Conservation (phyloP, 2,797 vertebrate genomes). For the Oophaga sylvatica region DNA sequence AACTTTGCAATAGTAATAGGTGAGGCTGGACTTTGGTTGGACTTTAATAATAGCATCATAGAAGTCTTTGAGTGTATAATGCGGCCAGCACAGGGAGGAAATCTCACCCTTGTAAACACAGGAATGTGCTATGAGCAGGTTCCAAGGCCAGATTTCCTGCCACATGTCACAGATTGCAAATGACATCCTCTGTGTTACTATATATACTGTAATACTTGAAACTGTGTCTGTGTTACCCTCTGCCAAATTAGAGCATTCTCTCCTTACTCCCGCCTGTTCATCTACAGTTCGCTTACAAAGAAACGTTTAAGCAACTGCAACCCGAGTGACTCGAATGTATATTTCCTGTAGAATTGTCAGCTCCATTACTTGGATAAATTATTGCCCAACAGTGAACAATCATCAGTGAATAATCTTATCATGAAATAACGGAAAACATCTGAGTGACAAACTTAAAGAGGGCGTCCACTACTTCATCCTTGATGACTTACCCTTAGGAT, state of each 20-base stretch:
- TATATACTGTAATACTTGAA: slow-evolving; percentile 38
- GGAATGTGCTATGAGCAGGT: slow-evolving; percentile 53
- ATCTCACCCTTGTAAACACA: slow-evolving; percentile 40
- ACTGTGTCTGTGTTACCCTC: slow-evolving; percentile 22
- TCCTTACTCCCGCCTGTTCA: not conserved
- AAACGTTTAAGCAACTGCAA: not conserved
- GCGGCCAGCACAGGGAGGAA: not conserved
- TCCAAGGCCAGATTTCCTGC: slow-evolving; percentile 54
- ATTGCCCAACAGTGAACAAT: too few relatives aligned
- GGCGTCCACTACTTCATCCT: too few relatives aligned
- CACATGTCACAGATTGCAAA: slow-evolving; percentile 51
- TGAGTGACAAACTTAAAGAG: too few relatives aligned
- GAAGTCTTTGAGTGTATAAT: not conserved
- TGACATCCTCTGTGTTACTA: slow-evolving; percentile 52
- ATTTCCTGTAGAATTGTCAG: not conserved
- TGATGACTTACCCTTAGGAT: too few relatives aligned
- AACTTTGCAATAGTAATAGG: not conserved
- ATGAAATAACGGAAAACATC: too few relatives aligned
- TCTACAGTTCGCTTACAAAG: not conserved
- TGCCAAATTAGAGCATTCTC: slow-evolving; percentile 9
- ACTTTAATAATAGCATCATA: slow-evolving; percentile 11
- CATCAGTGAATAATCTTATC: too few relatives aligned
- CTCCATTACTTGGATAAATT: not conserved
- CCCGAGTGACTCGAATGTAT: not conserved
- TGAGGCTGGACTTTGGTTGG: not conserved